phyloP scores from a whole-genome alignment of 2,888 invertebrate genomes.

The Chironomus tentans region DNA sequence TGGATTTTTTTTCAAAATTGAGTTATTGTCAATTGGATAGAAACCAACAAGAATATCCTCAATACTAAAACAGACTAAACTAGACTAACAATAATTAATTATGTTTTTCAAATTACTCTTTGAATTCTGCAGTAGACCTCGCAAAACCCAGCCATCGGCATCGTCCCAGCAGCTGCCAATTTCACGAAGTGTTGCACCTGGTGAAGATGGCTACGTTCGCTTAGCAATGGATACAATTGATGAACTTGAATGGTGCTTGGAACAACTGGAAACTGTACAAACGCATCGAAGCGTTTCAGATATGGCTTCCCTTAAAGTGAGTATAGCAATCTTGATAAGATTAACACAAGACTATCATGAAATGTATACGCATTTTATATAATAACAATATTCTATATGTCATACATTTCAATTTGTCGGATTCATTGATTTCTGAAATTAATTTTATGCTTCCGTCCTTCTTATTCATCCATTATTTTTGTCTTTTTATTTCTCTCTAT shows the following conservation, averaged over 20 bases:
- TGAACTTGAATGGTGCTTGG: slow-evolving; percentile 99
- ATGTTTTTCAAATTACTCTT: slow-evolving; percentile 2
- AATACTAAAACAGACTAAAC: too few relatives aligned
- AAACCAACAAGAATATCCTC: too few relatives aligned
- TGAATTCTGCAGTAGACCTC: slow-evolving; percentile 56
- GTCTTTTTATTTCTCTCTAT: not conserved
- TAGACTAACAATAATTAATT: not conserved
- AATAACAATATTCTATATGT: too few relatives aligned
- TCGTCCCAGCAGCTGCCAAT: slow-evolving; percentile 50
- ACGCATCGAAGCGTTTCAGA: slow-evolving; percentile 98
- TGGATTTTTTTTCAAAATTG: not conserved
- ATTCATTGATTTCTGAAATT: too few relatives aligned
- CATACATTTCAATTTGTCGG: too few relatives aligned
- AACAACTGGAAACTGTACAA: slow-evolving; percentile 98
- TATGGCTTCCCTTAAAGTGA: slow-evolving; percentile 98
- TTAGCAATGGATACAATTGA: slow-evolving; percentile 94
- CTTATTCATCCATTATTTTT: too few relatives aligned
- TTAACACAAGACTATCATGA: too few relatives aligned
- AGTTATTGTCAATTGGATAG: too few relatives aligned
- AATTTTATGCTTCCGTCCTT: too few relatives aligned
- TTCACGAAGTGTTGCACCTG: slow-evolving; percentile 43
- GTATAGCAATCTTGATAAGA: slow-evolving; percentile 29
- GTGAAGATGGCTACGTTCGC: slow-evolving; percentile 85
- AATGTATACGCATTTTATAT: too few relatives aligned
- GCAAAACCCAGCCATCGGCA: slow-evolving; percentile 48